Evolutionary conservation across 2,797 vertebrate genomes (phyloP).

Genomic region (Poecilia wingei): DNA sequence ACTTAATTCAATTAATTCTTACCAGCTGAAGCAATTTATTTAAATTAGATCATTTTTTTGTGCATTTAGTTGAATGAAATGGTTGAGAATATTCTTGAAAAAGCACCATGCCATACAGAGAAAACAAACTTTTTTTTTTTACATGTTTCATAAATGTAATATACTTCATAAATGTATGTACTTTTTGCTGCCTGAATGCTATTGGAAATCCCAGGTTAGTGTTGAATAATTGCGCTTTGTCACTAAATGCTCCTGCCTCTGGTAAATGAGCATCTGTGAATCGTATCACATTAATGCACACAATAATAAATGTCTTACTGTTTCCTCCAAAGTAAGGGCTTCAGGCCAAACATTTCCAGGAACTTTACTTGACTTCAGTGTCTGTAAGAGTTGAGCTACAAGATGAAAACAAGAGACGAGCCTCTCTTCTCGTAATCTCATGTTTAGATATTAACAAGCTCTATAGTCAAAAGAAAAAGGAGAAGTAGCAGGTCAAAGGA

Average conservation of each 20-base stretch:
- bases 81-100: neutral
- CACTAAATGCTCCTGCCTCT: neutral
- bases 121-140: too few relatives aligned
- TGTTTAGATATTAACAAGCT: neutral
- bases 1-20: neutral
- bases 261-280: neutral
- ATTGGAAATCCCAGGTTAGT: neutral
- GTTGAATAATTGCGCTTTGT: neutral
- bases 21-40: neutral
- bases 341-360: neutral
- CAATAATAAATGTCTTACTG: neutral
- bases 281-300: neutral
- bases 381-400: neutral
- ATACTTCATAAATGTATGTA: neutral
- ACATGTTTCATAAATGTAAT: neutral
- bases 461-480: slow-evolving; percentile 15
- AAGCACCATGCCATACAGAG: neutral
- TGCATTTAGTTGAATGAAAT: neutral
- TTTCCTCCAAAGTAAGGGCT: neutral
- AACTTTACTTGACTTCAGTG: neutral
- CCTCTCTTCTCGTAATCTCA: neutral
- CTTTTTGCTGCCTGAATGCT: neutral
- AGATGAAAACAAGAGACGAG: neutral
- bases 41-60: neutral
- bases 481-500: slow-evolving; percentile 24